Percentiles rank a stretch among this genome's conserved stretches.
Conservation (phyloP, 2,113 vertebrate species). For the Pagrus major region DNA sequence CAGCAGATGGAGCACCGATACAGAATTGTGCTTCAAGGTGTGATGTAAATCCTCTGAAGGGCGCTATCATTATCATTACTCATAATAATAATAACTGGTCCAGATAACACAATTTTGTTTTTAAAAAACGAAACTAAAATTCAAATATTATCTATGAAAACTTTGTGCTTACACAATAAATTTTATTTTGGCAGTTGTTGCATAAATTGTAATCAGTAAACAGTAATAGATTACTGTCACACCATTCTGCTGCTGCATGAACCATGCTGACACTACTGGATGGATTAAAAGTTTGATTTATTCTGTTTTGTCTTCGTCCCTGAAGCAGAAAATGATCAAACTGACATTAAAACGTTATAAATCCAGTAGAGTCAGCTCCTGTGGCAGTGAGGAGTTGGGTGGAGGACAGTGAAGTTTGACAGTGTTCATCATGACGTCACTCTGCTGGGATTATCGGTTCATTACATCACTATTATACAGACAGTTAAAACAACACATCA, state of each 20-base stretch:
- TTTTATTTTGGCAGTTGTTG: not conserved
- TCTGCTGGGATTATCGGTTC: constrained; percentile 1
- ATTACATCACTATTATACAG: constrained; percentile 26
- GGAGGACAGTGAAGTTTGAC: not conserved
- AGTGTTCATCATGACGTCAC: not conserved
- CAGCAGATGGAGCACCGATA: not conserved
- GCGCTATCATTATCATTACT: not conserved
- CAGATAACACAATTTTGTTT: no score
- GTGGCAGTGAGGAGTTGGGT: not conserved
- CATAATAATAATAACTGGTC: not conserved
- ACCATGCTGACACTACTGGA: not conserved
- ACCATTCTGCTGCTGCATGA: not conserved
- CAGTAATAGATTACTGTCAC: not conserved
- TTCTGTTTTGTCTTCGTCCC: not conserved
- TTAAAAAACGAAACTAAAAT: no score
- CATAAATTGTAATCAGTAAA: not conserved
- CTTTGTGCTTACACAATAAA: not conserved
- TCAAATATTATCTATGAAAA: not conserved
- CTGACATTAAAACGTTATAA: not conserved
- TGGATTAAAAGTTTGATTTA: not conserved
- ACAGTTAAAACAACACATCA: constrained; percentile 25
- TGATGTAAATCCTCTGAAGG: not conserved
- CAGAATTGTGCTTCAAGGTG: not conserved
- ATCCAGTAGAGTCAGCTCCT: not conserved
- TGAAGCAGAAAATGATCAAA: not conserved